A percentile compares a stretch with the other conserved stretches of the same genome.
Conservation (phyloP, 2,888 invertebrate species). For the Drosophila vallismaia region DNA sequence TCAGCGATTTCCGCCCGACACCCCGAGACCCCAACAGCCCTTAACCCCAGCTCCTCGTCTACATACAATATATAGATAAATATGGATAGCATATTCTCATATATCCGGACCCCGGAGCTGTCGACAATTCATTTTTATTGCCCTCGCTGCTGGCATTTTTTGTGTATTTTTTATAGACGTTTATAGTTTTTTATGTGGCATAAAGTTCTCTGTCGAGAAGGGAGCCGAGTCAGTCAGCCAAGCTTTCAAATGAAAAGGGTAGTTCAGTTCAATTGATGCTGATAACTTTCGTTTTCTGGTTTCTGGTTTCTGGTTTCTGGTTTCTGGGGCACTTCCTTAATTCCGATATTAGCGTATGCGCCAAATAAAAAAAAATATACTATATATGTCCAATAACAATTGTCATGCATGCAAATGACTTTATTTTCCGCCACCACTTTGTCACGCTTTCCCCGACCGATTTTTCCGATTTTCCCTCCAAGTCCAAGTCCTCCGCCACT, state of each 20-base stretch:
- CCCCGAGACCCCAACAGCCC: neutral
- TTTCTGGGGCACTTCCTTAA: constrained; percentile 63
- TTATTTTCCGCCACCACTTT: constrained; percentile 66
- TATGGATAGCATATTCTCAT: constrained; percentile 73
- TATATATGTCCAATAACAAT: constrained; percentile 79
- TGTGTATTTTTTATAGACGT: constrained; percentile 70
- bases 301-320: constrained; percentile 22
- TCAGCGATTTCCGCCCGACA: constrained; percentile 22
- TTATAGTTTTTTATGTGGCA: constrained; percentile 74
- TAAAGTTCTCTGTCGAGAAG: constrained; percentile 23
- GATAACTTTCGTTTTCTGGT: constrained; percentile 11
- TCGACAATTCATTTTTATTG: constrained; percentile 76
- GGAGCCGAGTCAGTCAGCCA: too few relatives aligned
- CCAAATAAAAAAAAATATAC: constrained; percentile 35
- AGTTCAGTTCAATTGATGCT: constrained; percentile 67
- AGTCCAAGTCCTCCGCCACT: neutral
- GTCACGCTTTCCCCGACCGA: constrained; percentile 23
- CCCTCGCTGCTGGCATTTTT: constrained; percentile 29
- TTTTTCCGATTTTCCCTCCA: neutral
- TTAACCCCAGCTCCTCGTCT: too few relatives aligned
- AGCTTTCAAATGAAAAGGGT: constrained; percentile 56
- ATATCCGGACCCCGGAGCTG: constrained; percentile 63
- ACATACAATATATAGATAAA: constrained; percentile 5
- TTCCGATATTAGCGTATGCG: constrained; percentile 75
- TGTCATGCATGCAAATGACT: constrained; percentile 83